Evolutionary conservation across 1,140 invertebrate genomes (phyloP).

Genomic region (Macrobrachium rosenbergii): DNA sequence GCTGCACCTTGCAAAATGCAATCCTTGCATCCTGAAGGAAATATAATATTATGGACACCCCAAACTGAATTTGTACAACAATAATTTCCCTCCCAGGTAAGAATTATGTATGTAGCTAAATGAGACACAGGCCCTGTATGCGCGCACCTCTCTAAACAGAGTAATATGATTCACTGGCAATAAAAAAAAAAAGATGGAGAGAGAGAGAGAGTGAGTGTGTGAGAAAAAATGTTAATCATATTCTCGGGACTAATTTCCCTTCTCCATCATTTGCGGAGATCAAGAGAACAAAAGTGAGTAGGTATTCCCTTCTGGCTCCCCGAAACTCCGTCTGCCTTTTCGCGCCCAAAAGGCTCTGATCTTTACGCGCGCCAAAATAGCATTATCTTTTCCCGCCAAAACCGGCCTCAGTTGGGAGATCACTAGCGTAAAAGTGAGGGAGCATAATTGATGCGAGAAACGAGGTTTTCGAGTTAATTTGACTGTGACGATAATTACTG

Average conservation of each 20-base stretch:
- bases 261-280: constrained; percentile 34
- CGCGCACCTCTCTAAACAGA: constrained; percentile 19
- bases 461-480: constrained; percentile 62
- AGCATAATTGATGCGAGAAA: constrained; percentile 60
- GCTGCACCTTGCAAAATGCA: no score
- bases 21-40: no score
- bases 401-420: constrained; percentile 39
- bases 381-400: constrained; percentile 42
- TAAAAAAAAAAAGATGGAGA: background rate
- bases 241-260: constrained; percentile 13
- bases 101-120: constrained; percentile 20
- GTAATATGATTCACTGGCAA: constrained; percentile 16
- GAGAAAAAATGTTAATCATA: constrained; percentile 26
- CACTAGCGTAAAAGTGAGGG: constrained; percentile 47
- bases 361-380: constrained; percentile 39
- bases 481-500: constrained; percentile 63
- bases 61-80: background rate
- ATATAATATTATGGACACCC: background rate
- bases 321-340: constrained; percentile 19
- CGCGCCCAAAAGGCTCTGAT: constrained; percentile 18
- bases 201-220: no score
- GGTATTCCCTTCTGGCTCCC: constrained; percentile 13
- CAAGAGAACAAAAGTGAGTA: constrained; percentile 34
- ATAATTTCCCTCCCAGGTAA: background rate
- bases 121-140: background rate